Evolutionary conservation across 2,113 vertebrate genomes (phyloP), one percentile per base, ranked within the genome.

Genomic region (Atlantisia rogersi): DNA sequence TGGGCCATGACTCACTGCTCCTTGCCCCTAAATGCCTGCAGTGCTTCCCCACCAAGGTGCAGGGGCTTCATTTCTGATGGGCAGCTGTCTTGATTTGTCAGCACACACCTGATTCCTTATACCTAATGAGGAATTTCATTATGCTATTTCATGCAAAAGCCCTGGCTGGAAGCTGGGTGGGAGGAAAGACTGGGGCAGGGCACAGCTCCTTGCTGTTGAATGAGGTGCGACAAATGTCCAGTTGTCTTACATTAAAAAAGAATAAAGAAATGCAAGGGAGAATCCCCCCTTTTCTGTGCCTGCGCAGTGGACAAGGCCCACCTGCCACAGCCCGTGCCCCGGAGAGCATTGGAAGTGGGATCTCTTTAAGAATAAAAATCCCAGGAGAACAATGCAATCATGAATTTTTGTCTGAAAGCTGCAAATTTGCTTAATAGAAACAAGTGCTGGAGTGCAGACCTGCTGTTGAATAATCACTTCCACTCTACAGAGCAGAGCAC

Each of bases 401-500:
- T 75, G 74, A 95, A 64, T 95, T 96, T 94, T 92, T 95, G 79
- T 82, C 90, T 94, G 95, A 95, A 95, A 6, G 22, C 86, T 92
- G 93, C 90, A 97, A 94, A 97, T 97, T 94, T 96, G 91, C 97
- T 96, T 97, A 97, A 96, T 85, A 96, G 96, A 96, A 97, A 97
- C 92, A 95, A 97, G 96, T 84, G 91, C 82, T 91, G 82, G 91
- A 97, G 86, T 44, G 46, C 92, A 96, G 94, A 88, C 92, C 92
- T 89, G 94, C 95, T 79, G 74, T 70, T 97, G 94, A 97, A 97
- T 97, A 97, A 97, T 97, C 80, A 6, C 87, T 94, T 89, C 87
- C 88, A 93, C 94, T 92, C 91, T 93, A 15, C 4, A 3, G 94
- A 97, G 93, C 89, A 89, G 96, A 96, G 91, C 92, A 88, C 8